Evolutionary conservation across 2,888 invertebrate species (phyloP).

Genomic region (Melolontha melolontha): DNA sequence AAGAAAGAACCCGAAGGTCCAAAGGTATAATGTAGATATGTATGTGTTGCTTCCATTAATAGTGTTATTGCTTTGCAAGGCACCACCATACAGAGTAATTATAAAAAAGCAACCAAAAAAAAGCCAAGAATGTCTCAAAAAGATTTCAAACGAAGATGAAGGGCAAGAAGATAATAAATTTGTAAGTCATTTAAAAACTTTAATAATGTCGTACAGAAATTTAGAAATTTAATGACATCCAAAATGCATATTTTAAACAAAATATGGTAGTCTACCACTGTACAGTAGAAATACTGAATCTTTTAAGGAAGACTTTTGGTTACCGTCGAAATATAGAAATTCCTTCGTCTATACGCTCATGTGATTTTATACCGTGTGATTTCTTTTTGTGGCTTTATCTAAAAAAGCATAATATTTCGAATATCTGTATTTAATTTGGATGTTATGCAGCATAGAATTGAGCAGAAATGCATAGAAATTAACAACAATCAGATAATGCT

Average conservation of each 20-base stretch:
- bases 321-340: no score
- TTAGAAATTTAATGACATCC: slow-evolving; percentile 8
- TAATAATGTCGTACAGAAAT: not conserved
- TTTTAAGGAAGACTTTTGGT: no score
- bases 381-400: no score
- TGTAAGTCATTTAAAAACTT: not conserved
- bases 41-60: slow-evolving; percentile 16
- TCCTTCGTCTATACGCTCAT: no score
- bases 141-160: slow-evolving; percentile 18
- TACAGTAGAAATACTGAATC: no score
- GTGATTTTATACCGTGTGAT: no score
- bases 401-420: no score
- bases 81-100: slow-evolving; percentile 59
- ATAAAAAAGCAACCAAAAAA: slow-evolving; percentile 61
- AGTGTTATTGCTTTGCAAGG: slow-evolving; percentile 51
- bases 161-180: not conserved
- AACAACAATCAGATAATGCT: no score
- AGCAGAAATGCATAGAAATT: no score
- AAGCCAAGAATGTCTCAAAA: slow-evolving; percentile 49
- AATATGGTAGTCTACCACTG: no score
- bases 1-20: slow-evolving; percentile 53
- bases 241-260: not conserved
- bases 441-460: no score
- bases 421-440: no score
- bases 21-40: slow-evolving; percentile 50